Conservation (phyloP, 1,140 invertebrate genomes). For the Apis cerana region DNA sequence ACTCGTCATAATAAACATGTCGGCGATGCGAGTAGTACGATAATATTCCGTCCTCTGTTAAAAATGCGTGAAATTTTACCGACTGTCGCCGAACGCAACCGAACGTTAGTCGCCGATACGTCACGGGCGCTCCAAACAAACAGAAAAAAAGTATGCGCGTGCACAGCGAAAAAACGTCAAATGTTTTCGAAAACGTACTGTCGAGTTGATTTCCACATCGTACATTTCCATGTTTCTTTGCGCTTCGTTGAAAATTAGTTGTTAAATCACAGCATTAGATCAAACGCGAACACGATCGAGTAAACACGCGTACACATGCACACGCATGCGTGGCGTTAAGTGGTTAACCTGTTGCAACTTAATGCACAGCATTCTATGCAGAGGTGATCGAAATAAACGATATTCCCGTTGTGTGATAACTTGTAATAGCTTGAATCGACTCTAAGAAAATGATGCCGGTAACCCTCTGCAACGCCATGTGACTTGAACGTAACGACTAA, state of each 20-base stretch:
- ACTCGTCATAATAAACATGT: slow-evolving; percentile 18
- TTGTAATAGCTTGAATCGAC: no score
- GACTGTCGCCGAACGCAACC: slow-evolving; percentile 2
- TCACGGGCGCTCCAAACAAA: neutral
- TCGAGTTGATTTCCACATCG: neutral
- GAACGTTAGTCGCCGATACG: slow-evolving; percentile 2
- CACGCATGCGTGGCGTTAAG: slow-evolving; percentile 26
- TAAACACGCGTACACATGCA: slow-evolving; percentile 13
- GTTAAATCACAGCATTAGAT: slow-evolving; percentile 14
- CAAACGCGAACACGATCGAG: slow-evolving; percentile 9
- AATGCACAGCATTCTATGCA: neutral
- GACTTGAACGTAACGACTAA: no score
- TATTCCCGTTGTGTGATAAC: neutral
- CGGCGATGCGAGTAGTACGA: neutral
- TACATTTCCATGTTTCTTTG: neutral
- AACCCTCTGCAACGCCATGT: no score
- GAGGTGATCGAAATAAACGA: slow-evolving; percentile 2
- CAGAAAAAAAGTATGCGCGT: neutral
- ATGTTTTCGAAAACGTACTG: neutral
- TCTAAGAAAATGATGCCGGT: no score
- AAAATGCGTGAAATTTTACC: neutral
- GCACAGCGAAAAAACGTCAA: neutral
- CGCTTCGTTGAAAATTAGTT: neutral
- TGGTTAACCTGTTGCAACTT: slow-evolving; percentile 27
- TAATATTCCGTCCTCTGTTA: neutral